Percentiles rank a stretch among this genome's conserved stretches.
phyloP scores from a whole-genome alignment of 1,140 invertebrate species.

The Scaptomyza pallida region DNA sequence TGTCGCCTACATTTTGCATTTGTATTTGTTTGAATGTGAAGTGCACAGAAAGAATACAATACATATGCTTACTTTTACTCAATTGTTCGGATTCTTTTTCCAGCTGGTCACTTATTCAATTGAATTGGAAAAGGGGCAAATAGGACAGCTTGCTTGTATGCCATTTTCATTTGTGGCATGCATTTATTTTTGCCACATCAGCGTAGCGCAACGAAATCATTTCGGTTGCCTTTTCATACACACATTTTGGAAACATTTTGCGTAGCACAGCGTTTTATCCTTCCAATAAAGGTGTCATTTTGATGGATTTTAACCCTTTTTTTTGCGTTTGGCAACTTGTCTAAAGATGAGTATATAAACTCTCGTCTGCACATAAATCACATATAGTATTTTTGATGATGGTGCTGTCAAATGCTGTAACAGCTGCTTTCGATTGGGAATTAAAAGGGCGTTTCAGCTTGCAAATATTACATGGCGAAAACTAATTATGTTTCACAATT shows the following conservation, averaged over 20 bases:
- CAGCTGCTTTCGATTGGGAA: conserved; percentile 4
- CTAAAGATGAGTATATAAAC: too few relatives aligned
- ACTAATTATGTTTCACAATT: neutral
- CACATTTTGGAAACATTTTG: conserved; percentile 42
- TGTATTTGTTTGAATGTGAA: conserved; percentile 55
- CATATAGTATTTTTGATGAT: conserved; percentile 26
- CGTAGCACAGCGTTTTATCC: conserved; percentile 15
- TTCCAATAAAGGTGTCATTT: conserved; percentile 55
- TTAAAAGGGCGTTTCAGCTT: neutral
- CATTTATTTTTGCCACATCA: conserved; percentile 43
- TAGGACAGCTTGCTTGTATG: conserved; percentile 12
- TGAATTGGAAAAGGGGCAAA: conserved; percentile 50
- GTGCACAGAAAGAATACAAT: conserved; percentile 44
- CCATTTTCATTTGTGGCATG: conserved; percentile 31
- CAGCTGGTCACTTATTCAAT: conserved; percentile 65
- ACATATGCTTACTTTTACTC: conserved; percentile 23
- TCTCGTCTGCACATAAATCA: conserved; percentile 9
- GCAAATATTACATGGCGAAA: neutral
- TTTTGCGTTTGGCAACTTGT: neutral
- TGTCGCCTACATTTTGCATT: conserved; percentile 29
- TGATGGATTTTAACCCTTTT: conserved; percentile 52
- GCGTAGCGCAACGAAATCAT: conserved; percentile 45
- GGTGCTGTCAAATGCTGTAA: neutral
- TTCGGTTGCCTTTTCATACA: conserved; percentile 39
- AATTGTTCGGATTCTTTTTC: conserved; percentile 62